These are phyloP conservation scores for Calyptommatus sinebrachiatus DNA, from an alignment of 2,113 vertebrate genomes.

Conservation along the genomic window DNA sequence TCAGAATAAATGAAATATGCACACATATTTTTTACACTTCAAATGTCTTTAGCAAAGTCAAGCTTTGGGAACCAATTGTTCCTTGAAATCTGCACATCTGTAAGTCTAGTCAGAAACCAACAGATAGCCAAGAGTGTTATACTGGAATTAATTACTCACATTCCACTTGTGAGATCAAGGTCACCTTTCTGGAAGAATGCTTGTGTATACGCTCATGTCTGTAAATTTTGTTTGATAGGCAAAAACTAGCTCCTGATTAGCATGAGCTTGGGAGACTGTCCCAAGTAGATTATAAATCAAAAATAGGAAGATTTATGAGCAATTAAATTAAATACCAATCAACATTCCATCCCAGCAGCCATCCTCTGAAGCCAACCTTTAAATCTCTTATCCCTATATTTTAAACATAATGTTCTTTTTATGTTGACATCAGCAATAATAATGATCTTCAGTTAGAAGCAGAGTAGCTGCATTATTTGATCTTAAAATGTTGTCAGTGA, in stretches of 20 bases:
- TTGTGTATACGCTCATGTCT: constrained; percentile 53
- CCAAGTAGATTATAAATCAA: constrained; percentile 60
- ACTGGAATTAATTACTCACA: constrained; percentile 60
- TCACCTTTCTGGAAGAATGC: constrained; percentile 62
- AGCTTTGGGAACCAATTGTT: constrained; percentile 30
- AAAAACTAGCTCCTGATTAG: constrained; percentile 61
- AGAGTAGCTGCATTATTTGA: constrained; percentile 44
- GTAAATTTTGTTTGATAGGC: constrained; percentile 48
- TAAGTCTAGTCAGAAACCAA: constrained; percentile 29
- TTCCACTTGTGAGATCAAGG: constrained; percentile 42
- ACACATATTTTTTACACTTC: not conserved
- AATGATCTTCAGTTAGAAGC: constrained; percentile 47
- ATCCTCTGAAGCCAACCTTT: constrained; percentile 54
- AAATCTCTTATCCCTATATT: constrained; percentile 61
- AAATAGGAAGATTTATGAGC: constrained; percentile 55
- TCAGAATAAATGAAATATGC: constrained; percentile 3
- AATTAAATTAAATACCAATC: constrained; percentile 70
- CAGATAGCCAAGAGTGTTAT: constrained; percentile 39
- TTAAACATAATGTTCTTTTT: constrained; percentile 63
- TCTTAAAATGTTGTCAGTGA: constrained; percentile 53
- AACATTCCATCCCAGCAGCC: constrained; percentile 62
- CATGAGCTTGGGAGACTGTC: constrained; percentile 55
- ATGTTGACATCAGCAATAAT: constrained; percentile 55
- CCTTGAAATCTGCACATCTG: not conserved
- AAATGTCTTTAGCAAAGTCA: constrained; percentile 32